Base-by-base conservation (phyloP, 2,113 vertebrate species). In the Silurus glanis region DNA sequence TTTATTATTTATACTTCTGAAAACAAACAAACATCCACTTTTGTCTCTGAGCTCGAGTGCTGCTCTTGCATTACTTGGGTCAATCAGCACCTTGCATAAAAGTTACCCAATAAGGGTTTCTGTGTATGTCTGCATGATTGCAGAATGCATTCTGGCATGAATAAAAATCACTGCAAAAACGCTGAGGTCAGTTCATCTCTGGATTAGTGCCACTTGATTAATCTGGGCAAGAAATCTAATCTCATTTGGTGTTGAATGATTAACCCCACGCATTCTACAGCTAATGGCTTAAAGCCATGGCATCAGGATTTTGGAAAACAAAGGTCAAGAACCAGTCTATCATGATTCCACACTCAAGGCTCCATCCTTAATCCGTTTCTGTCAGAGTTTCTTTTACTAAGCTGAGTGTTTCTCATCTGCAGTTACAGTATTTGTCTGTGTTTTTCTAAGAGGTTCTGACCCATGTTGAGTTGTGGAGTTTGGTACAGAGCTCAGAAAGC, bases 141-240 rank as follows among this genome's bases (percentile, higher is more conserved):
- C 47, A 76, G 71, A 87, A 80, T 64, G 51, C 37, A 51, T 49
- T 80, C 28, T n/a, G 37, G 58, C 12, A 14, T 21, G 56, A 83
- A 72, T 28, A 74, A 49, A 19, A 8, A 17, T 9, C 25, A 58
- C 64, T 37, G 37, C 37, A 37, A 37, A 37, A 28, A 28, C 75
- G 87, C 71, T 82, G 71, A 53, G 75, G 75, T 23, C 83, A 75
- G 80, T 85, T 85, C 87, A 83, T 87, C 56, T 45, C 69, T 10
- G 64, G 76, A 71, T 85, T 88, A 88, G 74, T 78, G 64, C 84
- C 69, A 64, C 67, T 67, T 58, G 59, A 83, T 90, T 88, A 90
- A 88, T 90, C 83, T 76, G 49, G 16, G 19, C 47, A 83, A 86
- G 84, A 83, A 66, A 80, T 74, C 53, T 23, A 13, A 55, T 83